Percentiles rank a stretch among this genome's conserved stretches.
phyloP scores from a whole-genome alignment of 2,113 vertebrate genomes.

The Ivindomyrus marchei region DNA sequence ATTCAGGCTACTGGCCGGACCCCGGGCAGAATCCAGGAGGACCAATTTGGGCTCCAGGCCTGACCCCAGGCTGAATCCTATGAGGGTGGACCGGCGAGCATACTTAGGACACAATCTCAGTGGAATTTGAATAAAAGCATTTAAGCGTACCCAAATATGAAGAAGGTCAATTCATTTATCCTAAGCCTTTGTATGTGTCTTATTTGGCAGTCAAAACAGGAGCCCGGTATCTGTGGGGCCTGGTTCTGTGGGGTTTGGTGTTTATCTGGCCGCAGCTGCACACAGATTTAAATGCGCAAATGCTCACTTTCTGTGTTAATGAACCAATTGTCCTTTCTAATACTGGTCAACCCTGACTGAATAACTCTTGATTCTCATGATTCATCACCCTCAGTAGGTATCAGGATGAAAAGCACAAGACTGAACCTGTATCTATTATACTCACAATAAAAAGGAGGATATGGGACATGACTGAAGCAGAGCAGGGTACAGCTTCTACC shows the following conservation, averaged over 20 bases:
- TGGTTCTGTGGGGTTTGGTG: slow-evolving; percentile 36
- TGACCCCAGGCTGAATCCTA: slow-evolving; percentile 35
- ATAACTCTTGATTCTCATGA: neutral
- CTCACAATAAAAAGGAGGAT: neutral
- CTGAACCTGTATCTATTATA: neutral
- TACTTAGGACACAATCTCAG: slow-evolving; percentile 51
- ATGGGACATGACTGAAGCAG: neutral
- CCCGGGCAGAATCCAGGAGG: slow-evolving; percentile 21
- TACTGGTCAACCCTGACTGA: slow-evolving; percentile 35
- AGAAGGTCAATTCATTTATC: slow-evolving; percentile 28
- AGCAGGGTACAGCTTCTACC: neutral
- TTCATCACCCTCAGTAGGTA: neutral
- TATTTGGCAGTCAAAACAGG: slow-evolving; percentile 76
- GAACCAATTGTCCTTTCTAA: slow-evolving; percentile 47
- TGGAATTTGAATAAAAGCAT: slow-evolving; percentile 68
- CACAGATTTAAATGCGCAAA: slow-evolving; percentile 34
- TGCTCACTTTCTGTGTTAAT: slow-evolving; percentile 43
- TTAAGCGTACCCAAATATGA: slow-evolving; percentile 60
- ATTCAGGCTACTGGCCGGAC: neutral
- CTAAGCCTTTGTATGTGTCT: slow-evolving; percentile 50
- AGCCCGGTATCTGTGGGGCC: slow-evolving; percentile 35
- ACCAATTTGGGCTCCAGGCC: too few species aligned
- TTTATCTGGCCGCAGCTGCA: slow-evolving; percentile 49
- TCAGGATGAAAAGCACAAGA: neutral
- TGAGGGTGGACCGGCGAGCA: slow-evolving; percentile 55